Evolutionary conservation across 2,113 vertebrate genomes (phyloP).

Genomic region (Dolichotis patagonum): DNA sequence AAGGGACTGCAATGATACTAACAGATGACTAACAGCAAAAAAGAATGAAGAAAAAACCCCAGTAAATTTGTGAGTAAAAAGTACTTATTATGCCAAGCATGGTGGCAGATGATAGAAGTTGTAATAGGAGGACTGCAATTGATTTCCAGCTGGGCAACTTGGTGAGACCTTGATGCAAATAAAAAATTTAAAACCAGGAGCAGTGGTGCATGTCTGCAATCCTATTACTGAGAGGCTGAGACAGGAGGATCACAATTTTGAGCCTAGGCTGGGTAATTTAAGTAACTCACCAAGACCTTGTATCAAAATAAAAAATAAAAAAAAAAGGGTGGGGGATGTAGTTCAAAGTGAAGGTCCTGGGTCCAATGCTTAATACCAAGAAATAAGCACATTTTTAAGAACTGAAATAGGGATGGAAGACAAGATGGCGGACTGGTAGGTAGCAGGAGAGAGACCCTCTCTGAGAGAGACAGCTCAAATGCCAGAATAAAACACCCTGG

Average conservation of each 20-base stretch:
- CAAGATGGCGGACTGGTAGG: too few species aligned
- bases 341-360: background rate
- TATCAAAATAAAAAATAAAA: background rate
- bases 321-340: background rate
- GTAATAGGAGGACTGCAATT: background rate
- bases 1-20: background rate
- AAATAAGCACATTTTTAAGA: too few species aligned
- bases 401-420: too few species aligned
- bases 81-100: background rate
- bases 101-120: background rate
- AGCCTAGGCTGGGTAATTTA: background rate
- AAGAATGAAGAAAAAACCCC: slow-evolving; percentile 1
- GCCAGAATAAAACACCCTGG: too few species aligned
- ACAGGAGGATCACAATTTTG: background rate
- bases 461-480: too few species aligned
- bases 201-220: background rate
- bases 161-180: background rate
- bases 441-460: too few species aligned
- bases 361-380: background rate
- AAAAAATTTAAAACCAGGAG: background rate
- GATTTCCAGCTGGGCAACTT: background rate
- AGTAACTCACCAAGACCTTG: background rate
- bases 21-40: background rate
- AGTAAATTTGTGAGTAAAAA: slow-evolving; percentile 5
- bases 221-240: background rate